Base-by-base conservation (phyloP, 2,113 vertebrate genomes). In the Chaetodon trifascialis region DNA sequence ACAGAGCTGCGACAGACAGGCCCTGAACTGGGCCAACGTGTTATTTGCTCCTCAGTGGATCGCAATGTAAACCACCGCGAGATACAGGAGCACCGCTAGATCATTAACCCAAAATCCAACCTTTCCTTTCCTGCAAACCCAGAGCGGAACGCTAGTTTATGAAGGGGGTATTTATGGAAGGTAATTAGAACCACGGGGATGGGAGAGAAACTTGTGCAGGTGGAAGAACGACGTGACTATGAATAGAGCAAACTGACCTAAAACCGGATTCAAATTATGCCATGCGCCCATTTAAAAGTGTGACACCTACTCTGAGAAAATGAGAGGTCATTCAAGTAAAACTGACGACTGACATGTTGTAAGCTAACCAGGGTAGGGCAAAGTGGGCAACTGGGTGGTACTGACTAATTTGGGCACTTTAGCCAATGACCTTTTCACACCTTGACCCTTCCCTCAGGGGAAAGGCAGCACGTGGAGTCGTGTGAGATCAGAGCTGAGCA, bases 41-140 rank as follows among this genome's bases (percentile, higher is more conserved):
- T 67, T 11, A 64, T 64, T 68, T 51, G 59, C 76, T 79, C 85
- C 82, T 86, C 73, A n/a, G 78, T 40, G 67, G 63, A 68, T 82
- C 62, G 38, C 59, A 70, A 47, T 51, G 47, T 76, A 30, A 90
- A 74, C 59, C 70, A 72, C n/a, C 16, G 21, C 17, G 6, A 76
- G 68, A 85, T 69, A 76, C 77, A 80, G 34, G 40, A 1, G 66
- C 67, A 56, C 36, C 38, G 7, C 44, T 44, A 74, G 23, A 85
- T 90, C 88, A 92, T 92, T 94, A 92, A 94, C 92, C 91, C 90
- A 91, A 89, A 94, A 89, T 46, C 79, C 71, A 89, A 88, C 86
- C 84, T 90, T 84, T 85, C 88, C 51, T 79, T 86, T 88, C 64
- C 44, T 66, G 69, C 83, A 77, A 65, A 40, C 75, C 69, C 81